Percentiles rank a stretch among this genome's conserved stretches.
These are phyloP conservation scores for Amphimallon solstitiale DNA, from an alignment of 2,888 invertebrate species.

Conservation along the genomic window DNA sequence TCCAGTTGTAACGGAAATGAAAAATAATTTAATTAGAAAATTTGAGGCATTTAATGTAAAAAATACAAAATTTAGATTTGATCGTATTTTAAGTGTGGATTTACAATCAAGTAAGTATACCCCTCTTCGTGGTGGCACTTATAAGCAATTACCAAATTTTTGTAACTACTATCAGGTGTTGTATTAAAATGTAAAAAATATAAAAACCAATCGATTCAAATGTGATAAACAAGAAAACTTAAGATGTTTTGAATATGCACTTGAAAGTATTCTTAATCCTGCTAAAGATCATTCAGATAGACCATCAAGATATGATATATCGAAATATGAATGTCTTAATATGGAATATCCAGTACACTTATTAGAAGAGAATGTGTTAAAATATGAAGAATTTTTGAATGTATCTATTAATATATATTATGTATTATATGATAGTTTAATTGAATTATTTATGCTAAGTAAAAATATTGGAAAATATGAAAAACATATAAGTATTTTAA, in stretches of 20 bases:
- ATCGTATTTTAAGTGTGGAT: too few relatives aligned
- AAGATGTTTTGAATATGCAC: slow-evolving; percentile 23
- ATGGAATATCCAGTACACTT: slow-evolving; percentile 22
- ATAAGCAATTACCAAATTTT: neutral
- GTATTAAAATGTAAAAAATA: slow-evolving; percentile 2
- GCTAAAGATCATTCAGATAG: neutral
- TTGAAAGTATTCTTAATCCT: slow-evolving; percentile 17
- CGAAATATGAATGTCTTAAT: too few relatives aligned
- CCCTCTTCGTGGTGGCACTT: too few relatives aligned
- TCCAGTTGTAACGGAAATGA: neutral
- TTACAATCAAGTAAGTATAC: too few relatives aligned
- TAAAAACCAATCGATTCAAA: slow-evolving; percentile 13
- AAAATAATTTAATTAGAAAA: too few relatives aligned
- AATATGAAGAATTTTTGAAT: slow-evolving; percentile 1
- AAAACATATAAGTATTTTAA: slow-evolving; percentile 5
- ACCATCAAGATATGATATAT: slow-evolving; percentile 18
- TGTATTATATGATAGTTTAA: neutral
- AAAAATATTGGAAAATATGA: neutral
- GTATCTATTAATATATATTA: slow-evolving; percentile 7
- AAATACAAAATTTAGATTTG: too few relatives aligned
- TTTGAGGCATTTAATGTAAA: too few relatives aligned
- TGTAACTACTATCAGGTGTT: neutral
- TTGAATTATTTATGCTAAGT: neutral
- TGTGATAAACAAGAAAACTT: slow-evolving; percentile 4
- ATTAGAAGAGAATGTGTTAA: neutral